Percentiles rank a stretch among this genome's conserved stretches.
Evolutionary conservation across 2,888 invertebrate genomes (phyloP).

Genomic region (Philaethria dido): DNA sequence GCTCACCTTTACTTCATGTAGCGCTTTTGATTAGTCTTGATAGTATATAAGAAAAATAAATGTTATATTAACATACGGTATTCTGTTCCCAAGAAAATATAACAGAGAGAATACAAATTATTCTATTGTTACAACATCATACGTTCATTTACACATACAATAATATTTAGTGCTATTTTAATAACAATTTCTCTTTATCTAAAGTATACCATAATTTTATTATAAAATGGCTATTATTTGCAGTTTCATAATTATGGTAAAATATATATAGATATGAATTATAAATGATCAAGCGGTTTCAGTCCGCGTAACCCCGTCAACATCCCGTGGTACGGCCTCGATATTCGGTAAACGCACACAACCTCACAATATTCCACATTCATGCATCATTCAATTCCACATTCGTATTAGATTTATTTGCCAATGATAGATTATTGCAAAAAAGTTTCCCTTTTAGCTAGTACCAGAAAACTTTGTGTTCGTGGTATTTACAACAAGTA

Average conservation of each 20-base stretch:
- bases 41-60: constrained; percentile 41
- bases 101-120: background rate
- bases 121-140: background rate
- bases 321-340: constrained; percentile 75
- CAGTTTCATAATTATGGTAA: background rate
- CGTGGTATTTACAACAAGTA: no score
- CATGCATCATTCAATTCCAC: constrained; percentile 46
- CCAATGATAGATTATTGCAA: constrained; percentile 47
- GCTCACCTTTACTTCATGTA: constrained; percentile 76
- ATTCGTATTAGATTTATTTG: constrained; percentile 46
- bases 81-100: background rate
- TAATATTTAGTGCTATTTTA: no score
- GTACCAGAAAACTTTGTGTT: background rate
- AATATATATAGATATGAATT: constrained; percentile 47
- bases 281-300: constrained; percentile 51
- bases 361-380: constrained; percentile 66
- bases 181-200: no score
- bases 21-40: constrained; percentile 56
- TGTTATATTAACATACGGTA: background rate
- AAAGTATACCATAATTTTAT: background rate
- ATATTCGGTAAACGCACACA: constrained; percentile 66
- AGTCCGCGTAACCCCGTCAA: constrained; percentile 51
- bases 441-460: constrained; percentile 38
- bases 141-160: no score
- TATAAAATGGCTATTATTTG: background rate